phyloP scores from a whole-genome alignment of 2,797 vertebrate genomes.

The Antennarius maculatus region DNA sequence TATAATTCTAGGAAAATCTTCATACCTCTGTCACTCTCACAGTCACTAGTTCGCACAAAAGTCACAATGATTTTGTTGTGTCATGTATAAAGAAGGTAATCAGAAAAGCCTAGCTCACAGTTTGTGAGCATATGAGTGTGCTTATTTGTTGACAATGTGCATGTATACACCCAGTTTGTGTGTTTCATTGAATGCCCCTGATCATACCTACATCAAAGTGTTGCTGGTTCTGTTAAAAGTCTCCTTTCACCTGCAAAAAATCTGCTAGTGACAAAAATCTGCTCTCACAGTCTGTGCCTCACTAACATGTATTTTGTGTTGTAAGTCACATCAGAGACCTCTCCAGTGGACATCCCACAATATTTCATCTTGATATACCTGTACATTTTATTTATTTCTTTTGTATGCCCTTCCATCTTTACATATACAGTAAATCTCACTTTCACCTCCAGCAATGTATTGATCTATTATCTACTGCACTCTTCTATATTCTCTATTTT shows the following conservation, averaged over 20 bases:
- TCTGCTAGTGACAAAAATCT: conserved; percentile 5
- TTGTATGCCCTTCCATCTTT: conserved; percentile 1
- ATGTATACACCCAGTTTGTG: too few species aligned
- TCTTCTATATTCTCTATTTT: background rate
- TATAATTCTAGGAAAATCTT: conserved; percentile 47
- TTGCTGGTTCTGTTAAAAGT: too few species aligned
- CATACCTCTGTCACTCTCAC: background rate
- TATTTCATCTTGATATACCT: conserved; percentile 6
- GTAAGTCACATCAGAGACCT: conserved; percentile 56
- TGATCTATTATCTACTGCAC: conserved; percentile 4
- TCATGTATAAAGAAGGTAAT: conserved; percentile 29
- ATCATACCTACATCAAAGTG: too few species aligned
- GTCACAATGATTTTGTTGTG: conserved; percentile 24
- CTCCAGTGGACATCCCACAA: background rate
- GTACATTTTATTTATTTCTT: too few species aligned
- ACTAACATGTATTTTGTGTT: conserved; percentile 57
- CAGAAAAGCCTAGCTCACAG: conserved; percentile 12
- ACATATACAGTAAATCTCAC: conserved; percentile 13
- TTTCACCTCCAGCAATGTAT: conserved; percentile 26
- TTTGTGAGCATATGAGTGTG: conserved; percentile 1
- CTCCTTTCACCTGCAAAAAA: too few species aligned
- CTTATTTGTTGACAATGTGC: background rate
- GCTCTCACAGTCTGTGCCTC: conserved; percentile 39
- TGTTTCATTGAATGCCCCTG: too few species aligned
- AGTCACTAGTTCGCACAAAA: conserved; percentile 1